Conservation (phyloP, 1,140 invertebrate species). For the Halictus rubicundus region DNA sequence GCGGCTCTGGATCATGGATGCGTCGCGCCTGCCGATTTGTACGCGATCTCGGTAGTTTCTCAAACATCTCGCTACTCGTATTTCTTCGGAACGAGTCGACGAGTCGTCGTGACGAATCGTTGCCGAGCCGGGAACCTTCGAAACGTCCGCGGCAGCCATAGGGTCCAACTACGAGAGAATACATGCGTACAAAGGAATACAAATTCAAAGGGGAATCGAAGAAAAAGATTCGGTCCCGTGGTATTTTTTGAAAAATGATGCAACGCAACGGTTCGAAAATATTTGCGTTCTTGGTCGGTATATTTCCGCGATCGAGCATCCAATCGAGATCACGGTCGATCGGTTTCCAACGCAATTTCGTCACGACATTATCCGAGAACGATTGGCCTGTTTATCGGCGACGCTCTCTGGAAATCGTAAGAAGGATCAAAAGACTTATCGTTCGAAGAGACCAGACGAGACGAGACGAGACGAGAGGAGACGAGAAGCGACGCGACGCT, state of each 20-base stretch:
- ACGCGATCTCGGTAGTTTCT: not conserved
- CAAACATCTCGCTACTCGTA: not conserved
- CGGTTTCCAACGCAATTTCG: not conserved
- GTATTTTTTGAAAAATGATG: not conserved
- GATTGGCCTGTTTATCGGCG: constrained; percentile 9
- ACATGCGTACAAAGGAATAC: not conserved
- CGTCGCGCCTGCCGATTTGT: not conserved
- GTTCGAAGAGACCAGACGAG: not conserved
- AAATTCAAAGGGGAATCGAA: not conserved
- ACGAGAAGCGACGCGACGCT: constrained; percentile 3
- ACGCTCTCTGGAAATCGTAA: constrained; percentile 14
- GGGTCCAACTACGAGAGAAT: too few species aligned
- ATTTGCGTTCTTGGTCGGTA: too few species aligned
- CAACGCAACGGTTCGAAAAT: not conserved
- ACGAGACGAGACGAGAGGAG: too few species aligned
- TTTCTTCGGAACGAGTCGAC: not conserved
- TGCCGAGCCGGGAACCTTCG: not conserved
- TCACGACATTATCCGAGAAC: not conserved
- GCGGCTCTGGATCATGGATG: not conserved
- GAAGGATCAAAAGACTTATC: constrained; percentile 34
- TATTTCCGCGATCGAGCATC: not conserved
- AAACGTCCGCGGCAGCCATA: not conserved
- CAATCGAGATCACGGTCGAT: not conserved
- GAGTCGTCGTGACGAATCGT: not conserved
- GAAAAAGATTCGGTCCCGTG: not conserved